phyloP scores from a whole-genome alignment of 2,797 vertebrate genomes.

The Tinamus major region DNA sequence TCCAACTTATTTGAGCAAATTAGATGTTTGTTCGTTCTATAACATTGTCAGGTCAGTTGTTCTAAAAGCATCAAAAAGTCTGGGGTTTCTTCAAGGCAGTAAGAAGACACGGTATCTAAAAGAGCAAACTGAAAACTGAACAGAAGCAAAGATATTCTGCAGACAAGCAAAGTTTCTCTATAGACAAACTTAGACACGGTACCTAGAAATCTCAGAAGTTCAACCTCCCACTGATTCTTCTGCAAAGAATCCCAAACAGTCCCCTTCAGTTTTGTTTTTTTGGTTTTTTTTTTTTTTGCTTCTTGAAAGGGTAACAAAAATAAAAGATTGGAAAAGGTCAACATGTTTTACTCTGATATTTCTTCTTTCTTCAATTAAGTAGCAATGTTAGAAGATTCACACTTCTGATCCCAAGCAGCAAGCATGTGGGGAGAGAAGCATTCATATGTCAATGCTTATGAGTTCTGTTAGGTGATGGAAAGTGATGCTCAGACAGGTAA shows the following conservation, averaged over 20 bases:
- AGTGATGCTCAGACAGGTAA: neutral
- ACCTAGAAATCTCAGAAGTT: neutral
- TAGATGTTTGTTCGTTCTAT: neutral
- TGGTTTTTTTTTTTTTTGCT: neutral
- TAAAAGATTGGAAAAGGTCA: neutral
- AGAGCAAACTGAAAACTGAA: neutral
- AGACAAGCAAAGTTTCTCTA: neutral
- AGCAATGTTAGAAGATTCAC: neutral
- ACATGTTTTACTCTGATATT: neutral
- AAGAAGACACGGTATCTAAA: neutral
- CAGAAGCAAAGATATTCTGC: neutral
- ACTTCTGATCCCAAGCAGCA: neutral
- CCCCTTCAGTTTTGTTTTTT: neutral
- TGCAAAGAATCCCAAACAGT: neutral
- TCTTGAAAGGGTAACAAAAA: neutral
- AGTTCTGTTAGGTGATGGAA: neutral
- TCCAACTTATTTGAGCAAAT: neutral
- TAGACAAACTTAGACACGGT: neutral
- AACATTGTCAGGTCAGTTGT: neutral
- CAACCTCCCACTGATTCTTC: neutral
- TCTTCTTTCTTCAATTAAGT: neutral
- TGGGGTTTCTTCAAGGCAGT: neutral
- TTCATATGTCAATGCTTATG: neutral
- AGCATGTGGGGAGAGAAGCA: neutral
- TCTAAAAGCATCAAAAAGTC: neutral